phyloP scores from a whole-genome alignment of 2,888 invertebrate species.

The Chalcis sispes region DNA sequence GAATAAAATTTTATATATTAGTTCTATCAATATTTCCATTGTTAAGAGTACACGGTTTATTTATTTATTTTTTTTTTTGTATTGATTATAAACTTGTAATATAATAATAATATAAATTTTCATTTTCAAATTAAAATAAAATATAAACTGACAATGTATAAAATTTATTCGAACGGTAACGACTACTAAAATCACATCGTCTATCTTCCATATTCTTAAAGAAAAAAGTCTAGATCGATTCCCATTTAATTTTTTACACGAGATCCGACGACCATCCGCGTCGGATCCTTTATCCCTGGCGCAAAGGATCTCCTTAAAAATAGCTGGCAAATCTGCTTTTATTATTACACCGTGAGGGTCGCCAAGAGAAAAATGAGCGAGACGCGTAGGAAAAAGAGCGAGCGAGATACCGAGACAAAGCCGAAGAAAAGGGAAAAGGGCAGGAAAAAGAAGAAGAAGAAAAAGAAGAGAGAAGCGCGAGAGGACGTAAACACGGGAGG shows the following conservation, averaged over 20 bases:
- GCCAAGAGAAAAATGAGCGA: constrained; percentile 28
- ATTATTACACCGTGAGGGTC: constrained; percentile 29
- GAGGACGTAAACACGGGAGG: constrained; percentile 43
- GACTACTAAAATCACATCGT: no score
- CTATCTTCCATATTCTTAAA: not conserved
- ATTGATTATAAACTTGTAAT: no score
- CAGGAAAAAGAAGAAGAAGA: not conserved
- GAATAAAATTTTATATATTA: no score
- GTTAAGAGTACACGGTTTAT: no score
- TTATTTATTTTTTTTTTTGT: no score
- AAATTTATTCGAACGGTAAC: no score
- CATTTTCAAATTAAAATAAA: no score
- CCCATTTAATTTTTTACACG: constrained; percentile 48
- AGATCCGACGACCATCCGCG: not conserved
- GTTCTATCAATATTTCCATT: no score
- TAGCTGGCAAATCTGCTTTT: constrained; percentile 49
- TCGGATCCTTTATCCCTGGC: constrained; percentile 17
- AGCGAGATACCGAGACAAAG: no score
- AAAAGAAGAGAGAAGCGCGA: not conserved
- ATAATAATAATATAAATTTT: no score
- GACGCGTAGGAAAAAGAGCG: not conserved
- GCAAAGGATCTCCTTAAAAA: constrained; percentile 39
- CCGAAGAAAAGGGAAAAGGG: no score
- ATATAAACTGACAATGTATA: no score
- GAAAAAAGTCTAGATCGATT: constrained; percentile 36